phyloP scores from a whole-genome alignment of 2,113 vertebrate species.

The Bubo bubo region DNA sequence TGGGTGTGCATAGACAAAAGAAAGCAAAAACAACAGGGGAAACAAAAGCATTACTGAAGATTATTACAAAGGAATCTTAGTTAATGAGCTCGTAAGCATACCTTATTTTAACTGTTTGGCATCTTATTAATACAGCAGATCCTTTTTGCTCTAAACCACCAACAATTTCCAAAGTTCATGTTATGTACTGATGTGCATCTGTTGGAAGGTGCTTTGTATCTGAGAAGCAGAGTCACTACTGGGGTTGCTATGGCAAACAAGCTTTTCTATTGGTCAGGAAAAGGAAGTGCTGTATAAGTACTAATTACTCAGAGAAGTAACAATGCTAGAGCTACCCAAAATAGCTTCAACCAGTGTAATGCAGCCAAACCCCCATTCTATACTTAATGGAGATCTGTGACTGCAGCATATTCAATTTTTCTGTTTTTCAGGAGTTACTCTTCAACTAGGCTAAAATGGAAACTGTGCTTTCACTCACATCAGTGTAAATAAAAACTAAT shows the following conservation, averaged over 20 bases:
- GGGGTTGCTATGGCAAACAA: conserved; percentile 64
- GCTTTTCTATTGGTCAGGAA: not conserved
- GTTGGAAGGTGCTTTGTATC: conserved; percentile 30
- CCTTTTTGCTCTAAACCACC: not conserved
- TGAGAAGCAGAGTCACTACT: conserved; percentile 1
- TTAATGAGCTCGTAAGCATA: not conserved
- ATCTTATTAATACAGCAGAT: not conserved
- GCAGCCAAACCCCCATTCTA: not conserved
- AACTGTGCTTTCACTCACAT: not conserved
- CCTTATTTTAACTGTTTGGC: not conserved
- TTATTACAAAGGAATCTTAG: not conserved
- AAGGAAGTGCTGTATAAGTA: conserved; percentile 52
- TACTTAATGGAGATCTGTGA: not conserved
- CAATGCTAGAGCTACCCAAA: not conserved
- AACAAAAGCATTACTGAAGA: not conserved
- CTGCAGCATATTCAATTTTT: not conserved
- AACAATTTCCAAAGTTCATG: not conserved
- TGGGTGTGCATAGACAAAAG: not conserved
- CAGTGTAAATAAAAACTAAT: not conserved
- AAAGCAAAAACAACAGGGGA: not conserved
- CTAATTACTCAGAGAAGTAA: not conserved
- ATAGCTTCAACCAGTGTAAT: not conserved
- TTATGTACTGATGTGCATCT: not conserved
- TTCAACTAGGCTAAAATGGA: not conserved
- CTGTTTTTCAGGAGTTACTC: not conserved